These are phyloP conservation scores for Polymixis lichenea DNA, from an alignment of 2,888 invertebrate genomes.

Conservation along the genomic window DNA sequence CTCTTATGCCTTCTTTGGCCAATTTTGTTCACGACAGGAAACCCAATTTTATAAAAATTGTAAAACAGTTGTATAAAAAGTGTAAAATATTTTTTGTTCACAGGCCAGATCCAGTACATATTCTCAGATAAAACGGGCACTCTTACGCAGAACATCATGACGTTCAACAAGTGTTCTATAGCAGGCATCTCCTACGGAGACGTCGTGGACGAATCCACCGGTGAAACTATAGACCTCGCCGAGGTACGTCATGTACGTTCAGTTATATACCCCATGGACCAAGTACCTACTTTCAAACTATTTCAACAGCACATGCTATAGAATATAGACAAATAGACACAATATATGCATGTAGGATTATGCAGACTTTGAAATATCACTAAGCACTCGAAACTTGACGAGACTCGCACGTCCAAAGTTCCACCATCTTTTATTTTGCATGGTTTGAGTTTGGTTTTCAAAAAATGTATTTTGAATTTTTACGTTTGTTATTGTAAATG, in stretches of 20 bases:
- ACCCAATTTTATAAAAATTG: neutral
- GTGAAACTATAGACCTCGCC: slow-evolving; percentile 96
- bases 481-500: slow-evolving; percentile 63
- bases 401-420: slow-evolving; percentile 72
- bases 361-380: slow-evolving; percentile 63
- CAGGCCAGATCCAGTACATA: slow-evolving; percentile 99
- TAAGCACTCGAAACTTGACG: slow-evolving; percentile 60
- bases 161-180: slow-evolving; percentile 99
- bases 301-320: slow-evolving; percentile 71
- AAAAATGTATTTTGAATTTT: slow-evolving; percentile 61
- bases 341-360: slow-evolving; percentile 66
- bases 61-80: neutral
- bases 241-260: slow-evolving; percentile 91
- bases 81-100: slow-evolving; percentile 55
- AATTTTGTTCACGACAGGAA: neutral
- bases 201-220: slow-evolving; percentile 95
- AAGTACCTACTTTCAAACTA: slow-evolving; percentile 50
- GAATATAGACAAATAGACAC: slow-evolving; percentile 64
- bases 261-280: slow-evolving; percentile 22
- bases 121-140: slow-evolving; percentile 99
- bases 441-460: slow-evolving; percentile 76
- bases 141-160: slow-evolving; percentile 99
- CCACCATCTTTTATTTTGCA: slow-evolving; percentile 76
- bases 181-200: slow-evolving; percentile 98
- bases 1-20: neutral